Percentiles rank a stretch among this genome's conserved stretches.
These are phyloP conservation scores for Alloplasta piceator DNA, from an alignment of 2,888 invertebrate species.

Conservation along the genomic window DNA sequence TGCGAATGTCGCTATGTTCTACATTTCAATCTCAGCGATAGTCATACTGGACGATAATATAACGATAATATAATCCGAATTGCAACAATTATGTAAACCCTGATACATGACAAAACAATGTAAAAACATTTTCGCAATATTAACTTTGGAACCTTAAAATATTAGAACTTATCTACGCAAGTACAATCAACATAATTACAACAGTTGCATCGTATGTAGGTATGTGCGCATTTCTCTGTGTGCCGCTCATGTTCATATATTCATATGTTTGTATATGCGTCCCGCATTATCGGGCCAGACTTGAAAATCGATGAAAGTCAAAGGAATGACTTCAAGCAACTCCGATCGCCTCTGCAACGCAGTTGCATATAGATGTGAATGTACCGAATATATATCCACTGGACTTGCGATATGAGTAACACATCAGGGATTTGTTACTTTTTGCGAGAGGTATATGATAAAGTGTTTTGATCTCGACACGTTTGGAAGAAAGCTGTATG, in stretches of 20 bases:
- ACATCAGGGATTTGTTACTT: too few relatives aligned
- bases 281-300: not conserved
- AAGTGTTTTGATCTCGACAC: too few relatives aligned
- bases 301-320: slow-evolving; percentile 43
- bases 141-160: slow-evolving; percentile 59
- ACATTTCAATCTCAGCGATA: slow-evolving; percentile 15
- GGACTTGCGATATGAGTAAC: too few relatives aligned
- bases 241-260: too few relatives aligned
- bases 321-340: slow-evolving; percentile 51
- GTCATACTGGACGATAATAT: slow-evolving; percentile 13
- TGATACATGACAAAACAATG: slow-evolving; percentile 9
- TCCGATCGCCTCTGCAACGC: slow-evolving; percentile 18
- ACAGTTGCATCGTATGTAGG: slow-evolving; percentile 18
- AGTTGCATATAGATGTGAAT: not conserved
- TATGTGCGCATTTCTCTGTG: too few relatives aligned
- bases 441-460: too few relatives aligned
- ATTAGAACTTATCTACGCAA: slow-evolving; percentile 23
- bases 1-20: slow-evolving; percentile 29
- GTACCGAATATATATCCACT: not conserved
- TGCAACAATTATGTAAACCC: not conserved
- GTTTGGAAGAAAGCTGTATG: too few relatives aligned
- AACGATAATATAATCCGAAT: slow-evolving; percentile 6
- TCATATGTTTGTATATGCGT: not conserved
- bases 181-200: slow-evolving; percentile 49
- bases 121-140: slow-evolving; percentile 32